These are phyloP conservation scores for Typhlomys cinereus DNA, from an alignment of 2,113 vertebrate genomes.

Conservation along the genomic window DNA sequence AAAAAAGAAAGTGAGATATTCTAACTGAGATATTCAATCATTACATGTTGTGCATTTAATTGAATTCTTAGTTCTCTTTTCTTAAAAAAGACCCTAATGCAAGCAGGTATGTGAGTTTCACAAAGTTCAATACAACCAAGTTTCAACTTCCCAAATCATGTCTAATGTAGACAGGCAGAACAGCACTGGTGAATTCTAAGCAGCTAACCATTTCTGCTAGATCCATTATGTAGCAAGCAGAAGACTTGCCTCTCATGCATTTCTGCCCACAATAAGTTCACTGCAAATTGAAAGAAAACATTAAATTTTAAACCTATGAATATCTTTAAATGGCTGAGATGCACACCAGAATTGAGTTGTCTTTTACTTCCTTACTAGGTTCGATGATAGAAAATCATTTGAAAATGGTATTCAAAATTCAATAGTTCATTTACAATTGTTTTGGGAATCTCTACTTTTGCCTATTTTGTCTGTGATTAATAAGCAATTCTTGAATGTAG, in stretches of 20 bases:
- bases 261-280: slow-evolving; percentile 62
- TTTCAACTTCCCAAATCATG: slow-evolving; percentile 26
- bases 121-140: background rate
- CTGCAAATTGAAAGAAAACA: slow-evolving; percentile 59
- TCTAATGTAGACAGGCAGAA: slow-evolving; percentile 40
- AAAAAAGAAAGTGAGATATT: background rate
- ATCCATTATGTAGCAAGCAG: slow-evolving; percentile 36
- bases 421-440: slow-evolving; percentile 61
- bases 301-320: slow-evolving; percentile 63
- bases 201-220: slow-evolving; percentile 49
- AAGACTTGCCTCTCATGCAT: slow-evolving; percentile 53
- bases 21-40: background rate
- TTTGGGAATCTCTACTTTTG: slow-evolving; percentile 40
- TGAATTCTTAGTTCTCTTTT: slow-evolving; percentile 4
- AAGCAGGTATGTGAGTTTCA: background rate
- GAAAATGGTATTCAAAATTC: slow-evolving; percentile 57
- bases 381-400: slow-evolving; percentile 68
- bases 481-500: slow-evolving; percentile 31
- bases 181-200: background rate
- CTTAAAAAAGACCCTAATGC: background rate
- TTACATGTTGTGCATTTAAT: background rate
- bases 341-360: slow-evolving; percentile 55
- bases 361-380: slow-evolving; percentile 30
- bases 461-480: background rate
- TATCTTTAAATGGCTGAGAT: slow-evolving; percentile 62